Evolutionary conservation across 2,797 vertebrate genomes (phyloP), one percentile per base, ranked within the genome.

Genomic region (Parambassis ranga): DNA sequence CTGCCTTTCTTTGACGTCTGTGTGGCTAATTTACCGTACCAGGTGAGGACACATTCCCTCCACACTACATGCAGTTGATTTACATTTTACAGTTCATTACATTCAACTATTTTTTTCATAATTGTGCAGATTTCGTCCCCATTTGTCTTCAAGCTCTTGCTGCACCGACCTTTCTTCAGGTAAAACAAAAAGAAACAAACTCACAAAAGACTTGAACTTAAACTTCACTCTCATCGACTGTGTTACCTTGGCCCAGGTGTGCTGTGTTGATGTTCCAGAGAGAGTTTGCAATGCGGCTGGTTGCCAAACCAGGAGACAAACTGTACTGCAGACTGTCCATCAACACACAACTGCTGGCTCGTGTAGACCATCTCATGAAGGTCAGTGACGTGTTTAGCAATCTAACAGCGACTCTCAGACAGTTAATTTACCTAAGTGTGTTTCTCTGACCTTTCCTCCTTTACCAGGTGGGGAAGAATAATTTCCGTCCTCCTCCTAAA

Each of bases 191-290:
- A 71, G 87, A 89, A 28, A 7, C n/a, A 10, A n/a, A n/a, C n/a
- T n/a, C n/a, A n/a, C n/a, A n/a, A n/a, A n/a, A n/a, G n/a, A n/a
- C n/a, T n/a, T n/a, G n/a, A n/a, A n/a, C n/a, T n/a, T n/a, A n/a
- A n/a, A n/a, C n/a, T n/a, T n/a, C n/a, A n/a, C n/a, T n/a, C n/a
- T n/a, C n/a, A n/a, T n/a, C n/a, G n/a, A n/a, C n/a, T 31, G 3
- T 14, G 46, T 33, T 10, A 1, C 3, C 6, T 59, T 63, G 33
- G 78, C 41, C 60, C 82, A 99, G 98, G 81, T 99, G 97, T 91
- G 97, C 97, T 13, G 86, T 99, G 83, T 90, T 99, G 85, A 99
- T 99, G 98, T 99, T 99, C 92, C 98, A 99, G 75, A 94, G 95
- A 72, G 97, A 99, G 84, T 99, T 99, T 87, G 97, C 97, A 20